Conservation (phyloP, 2,888 invertebrate species). For the Ophioninae sp. region DNA sequence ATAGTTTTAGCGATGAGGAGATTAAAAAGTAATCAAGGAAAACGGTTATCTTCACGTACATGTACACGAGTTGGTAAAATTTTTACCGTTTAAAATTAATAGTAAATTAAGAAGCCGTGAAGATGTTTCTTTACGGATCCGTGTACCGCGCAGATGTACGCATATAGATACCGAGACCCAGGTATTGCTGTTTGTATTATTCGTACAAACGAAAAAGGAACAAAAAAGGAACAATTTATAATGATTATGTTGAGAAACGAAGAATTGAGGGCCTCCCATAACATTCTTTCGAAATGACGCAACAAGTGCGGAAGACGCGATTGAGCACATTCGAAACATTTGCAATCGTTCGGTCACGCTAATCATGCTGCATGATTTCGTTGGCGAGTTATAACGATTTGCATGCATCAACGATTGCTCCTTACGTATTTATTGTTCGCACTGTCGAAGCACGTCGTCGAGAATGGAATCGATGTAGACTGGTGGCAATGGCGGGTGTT, state of each 20-base stretch:
- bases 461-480: slow-evolving; percentile 77
- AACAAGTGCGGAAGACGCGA: not conserved
- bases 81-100: not conserved
- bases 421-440: not conserved
- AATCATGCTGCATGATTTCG: not conserved
- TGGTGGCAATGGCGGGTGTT: slow-evolving; percentile 76
- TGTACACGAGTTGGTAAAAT: not conserved
- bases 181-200: not conserved
- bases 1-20: not conserved
- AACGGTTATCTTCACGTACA: not conserved
- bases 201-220: not conserved
- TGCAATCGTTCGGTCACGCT: not conserved
- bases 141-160: not conserved
- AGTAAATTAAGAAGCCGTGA: not conserved
- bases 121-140: not conserved
- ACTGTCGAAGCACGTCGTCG: slow-evolving; percentile 67
- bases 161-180: not conserved
- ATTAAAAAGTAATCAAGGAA: not conserved
- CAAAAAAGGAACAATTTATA: not conserved
- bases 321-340: not conserved
- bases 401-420: not conserved
- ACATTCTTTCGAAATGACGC: not conserved
- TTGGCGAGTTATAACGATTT: not conserved
- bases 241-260: not conserved
- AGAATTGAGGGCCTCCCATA: not conserved